These are phyloP conservation scores for Chlorodrepanis virens DNA, from an alignment of 2,113 vertebrate genomes.

Conservation along the genomic window DNA sequence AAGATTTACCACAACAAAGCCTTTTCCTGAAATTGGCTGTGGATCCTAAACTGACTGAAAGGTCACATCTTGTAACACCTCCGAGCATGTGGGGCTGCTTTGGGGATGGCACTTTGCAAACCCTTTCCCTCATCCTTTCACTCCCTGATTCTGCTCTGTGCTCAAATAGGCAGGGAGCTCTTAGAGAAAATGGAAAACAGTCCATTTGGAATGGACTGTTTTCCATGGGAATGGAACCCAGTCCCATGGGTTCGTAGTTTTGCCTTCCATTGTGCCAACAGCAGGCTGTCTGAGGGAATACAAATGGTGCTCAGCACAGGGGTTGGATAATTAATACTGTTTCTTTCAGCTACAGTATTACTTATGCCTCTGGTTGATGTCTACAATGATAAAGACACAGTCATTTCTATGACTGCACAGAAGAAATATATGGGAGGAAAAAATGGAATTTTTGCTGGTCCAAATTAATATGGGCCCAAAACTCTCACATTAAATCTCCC, in stretches of 20 bases:
- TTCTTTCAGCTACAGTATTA: neutral
- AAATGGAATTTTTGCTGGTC: neutral
- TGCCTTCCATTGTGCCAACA: neutral
- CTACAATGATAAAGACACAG: neutral
- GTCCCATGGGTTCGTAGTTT: neutral
- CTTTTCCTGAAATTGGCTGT: neutral
- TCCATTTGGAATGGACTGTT: neutral
- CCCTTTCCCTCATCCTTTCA: neutral
- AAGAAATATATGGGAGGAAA: neutral
- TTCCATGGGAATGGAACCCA: neutral
- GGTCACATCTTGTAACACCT: neutral
- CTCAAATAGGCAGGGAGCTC: neutral
- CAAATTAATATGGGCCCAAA: neutral
- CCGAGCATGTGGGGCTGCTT: rapidly evolving
- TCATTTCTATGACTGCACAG: neutral
- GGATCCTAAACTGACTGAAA: neutral
- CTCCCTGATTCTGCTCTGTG: neutral
- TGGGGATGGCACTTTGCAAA: neutral
- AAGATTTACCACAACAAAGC: neutral
- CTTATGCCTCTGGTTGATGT: neutral
- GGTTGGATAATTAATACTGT: neutral
- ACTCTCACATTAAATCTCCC: neutral
- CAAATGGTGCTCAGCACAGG: neutral
- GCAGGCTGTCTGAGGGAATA: neutral
- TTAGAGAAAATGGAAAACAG: neutral